Conservation (phyloP, 1,140 invertebrate genomes). For the Gyrodactylus bullatarudis region DNA sequence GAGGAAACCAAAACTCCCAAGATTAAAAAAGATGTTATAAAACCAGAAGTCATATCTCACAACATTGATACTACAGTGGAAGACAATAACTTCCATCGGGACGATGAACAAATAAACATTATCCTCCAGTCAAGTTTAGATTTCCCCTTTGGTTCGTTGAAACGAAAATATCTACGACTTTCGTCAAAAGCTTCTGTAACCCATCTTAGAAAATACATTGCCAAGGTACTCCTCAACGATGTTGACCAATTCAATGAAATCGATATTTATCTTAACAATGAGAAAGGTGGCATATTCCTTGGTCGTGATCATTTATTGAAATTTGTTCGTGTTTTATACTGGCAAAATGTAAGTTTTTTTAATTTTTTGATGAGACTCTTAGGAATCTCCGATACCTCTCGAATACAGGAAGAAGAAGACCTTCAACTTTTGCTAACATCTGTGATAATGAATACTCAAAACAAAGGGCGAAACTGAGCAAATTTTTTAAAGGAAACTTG, state of each 20-base stretch:
- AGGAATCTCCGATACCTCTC: neutral
- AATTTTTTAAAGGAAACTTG: too few species aligned
- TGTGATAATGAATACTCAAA: too few species aligned
- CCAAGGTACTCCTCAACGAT: conserved; percentile 57
- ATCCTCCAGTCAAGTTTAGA: conserved; percentile 15
- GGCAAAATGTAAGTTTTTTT: conserved; percentile 28
- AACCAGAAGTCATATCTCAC: neutral
- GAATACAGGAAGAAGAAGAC: neutral
- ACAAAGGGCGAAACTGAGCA: too few species aligned
- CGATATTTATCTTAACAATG: conserved; percentile 29
- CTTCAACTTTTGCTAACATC: too few species aligned
- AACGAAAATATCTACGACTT: conserved; percentile 45
- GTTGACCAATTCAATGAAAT: conserved; percentile 79
- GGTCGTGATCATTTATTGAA: conserved; percentile 94
- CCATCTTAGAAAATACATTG: conserved; percentile 81
- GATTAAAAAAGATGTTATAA: too few species aligned
- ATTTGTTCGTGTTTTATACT: conserved; percentile 82
- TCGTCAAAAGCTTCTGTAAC: conserved; percentile 79
- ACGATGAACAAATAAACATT: conserved; percentile 45
- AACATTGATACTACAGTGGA: conserved; percentile 7
- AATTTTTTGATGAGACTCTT: neutral
- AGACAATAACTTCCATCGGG: conserved; percentile 56
- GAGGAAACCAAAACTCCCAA: neutral
- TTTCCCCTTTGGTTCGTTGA: conserved; percentile 13
- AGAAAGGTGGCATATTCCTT: conserved; percentile 84